Evolutionary conservation across 2,888 invertebrate genomes (phyloP).

Genomic region (Microctonus hyperodae): DNA sequence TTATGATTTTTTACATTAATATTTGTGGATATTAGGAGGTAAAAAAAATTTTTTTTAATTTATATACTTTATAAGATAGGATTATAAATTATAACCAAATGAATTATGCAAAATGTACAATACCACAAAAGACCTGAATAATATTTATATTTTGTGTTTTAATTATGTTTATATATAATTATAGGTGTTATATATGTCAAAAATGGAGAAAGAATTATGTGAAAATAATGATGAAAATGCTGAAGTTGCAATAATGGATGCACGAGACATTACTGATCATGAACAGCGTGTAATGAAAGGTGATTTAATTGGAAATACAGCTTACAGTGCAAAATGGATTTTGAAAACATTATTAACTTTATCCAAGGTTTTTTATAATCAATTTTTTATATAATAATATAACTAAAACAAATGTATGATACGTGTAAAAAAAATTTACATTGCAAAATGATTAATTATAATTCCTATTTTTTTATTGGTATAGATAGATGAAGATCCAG

Average conservation of each 20-base stretch:
- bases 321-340: constrained; percentile 71
- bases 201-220: background rate
- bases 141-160: background rate
- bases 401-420: no score
- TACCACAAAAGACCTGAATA: no score
- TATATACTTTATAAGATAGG: no score
- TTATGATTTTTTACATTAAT: background rate
- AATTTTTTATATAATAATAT: no score
- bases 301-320: constrained; percentile 81
- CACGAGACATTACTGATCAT: constrained; percentile 56
- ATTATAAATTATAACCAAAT: no score
- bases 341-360: constrained; percentile 52
- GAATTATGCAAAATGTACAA: no score
- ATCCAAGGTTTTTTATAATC: constrained; percentile 49
- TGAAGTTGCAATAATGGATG: constrained; percentile 47
- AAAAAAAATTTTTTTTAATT: no score
- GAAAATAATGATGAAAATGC: background rate
- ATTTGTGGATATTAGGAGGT: no score
- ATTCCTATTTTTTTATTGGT: no score
- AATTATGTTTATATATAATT: background rate
- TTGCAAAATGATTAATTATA: no score
- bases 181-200: background rate
- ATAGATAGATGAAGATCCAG: constrained; percentile 62
- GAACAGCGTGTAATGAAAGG: constrained; percentile 68
- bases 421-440: no score